Evolutionary conservation across 53 echinoderm and acorn worm genomes (phyloP).

Genomic region (Holothuria scabra): DNA sequence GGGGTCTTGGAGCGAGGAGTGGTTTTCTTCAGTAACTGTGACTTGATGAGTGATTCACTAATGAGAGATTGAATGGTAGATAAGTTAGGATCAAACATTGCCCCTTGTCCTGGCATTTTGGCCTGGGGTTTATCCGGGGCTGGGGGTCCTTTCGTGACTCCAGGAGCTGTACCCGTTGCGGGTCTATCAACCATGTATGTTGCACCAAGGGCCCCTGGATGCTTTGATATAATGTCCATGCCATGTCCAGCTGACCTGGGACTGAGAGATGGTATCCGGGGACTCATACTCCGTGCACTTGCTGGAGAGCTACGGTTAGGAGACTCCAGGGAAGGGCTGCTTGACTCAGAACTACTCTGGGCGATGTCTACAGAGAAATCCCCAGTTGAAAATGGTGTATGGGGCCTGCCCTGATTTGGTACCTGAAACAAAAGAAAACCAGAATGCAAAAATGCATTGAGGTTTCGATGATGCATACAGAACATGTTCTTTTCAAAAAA

Average conservation of each 20-base stretch:
- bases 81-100: conserved; percentile 22
- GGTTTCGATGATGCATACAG: too few relatives aligned
- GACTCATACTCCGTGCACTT: conserved; percentile 17
- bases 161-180: too few relatives aligned
- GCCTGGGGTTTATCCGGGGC: too few relatives aligned
- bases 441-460: too few relatives aligned
- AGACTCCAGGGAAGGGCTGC: conserved; percentile 1
- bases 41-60: conserved; percentile 69
- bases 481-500: too few relatives aligned
- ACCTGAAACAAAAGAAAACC: too few relatives aligned
- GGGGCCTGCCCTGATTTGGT: too few relatives aligned
- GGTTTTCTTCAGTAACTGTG: conserved; percentile 68
- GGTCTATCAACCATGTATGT: too few relatives aligned
- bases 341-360: neutral
- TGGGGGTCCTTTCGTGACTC: too few relatives aligned
- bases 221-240: too few relatives aligned
- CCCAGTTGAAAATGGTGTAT: neutral
- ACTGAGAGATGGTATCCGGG: conserved; percentile 19
- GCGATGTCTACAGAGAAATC: conserved; percentile 13
- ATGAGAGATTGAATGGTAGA: conserved; percentile 46
- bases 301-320: conserved; percentile 19
- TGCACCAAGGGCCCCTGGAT: too few relatives aligned
- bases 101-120: too few relatives aligned
- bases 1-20: conserved; percentile 37
- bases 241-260: neutral